Evolutionary conservation across 2,888 invertebrate species (phyloP).

Genomic region (Hypercompe scribonia): DNA sequence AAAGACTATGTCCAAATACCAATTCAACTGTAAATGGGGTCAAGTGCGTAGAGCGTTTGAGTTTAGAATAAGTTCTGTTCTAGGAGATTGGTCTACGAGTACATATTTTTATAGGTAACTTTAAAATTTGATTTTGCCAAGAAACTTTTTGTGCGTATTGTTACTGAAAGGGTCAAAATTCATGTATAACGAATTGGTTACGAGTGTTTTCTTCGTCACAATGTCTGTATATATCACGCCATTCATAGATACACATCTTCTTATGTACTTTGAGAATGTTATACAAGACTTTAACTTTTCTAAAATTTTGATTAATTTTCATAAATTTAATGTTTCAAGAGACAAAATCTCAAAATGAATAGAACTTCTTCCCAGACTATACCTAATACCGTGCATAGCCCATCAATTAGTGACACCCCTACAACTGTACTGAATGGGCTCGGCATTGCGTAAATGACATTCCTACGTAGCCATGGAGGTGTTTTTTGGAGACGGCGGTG

Average conservation of each 20-base stretch:
- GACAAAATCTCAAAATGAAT: background rate
- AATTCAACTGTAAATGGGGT: background rate
- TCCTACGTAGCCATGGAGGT: slow-evolving; percentile 58
- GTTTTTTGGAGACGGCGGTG: slow-evolving; percentile 74
- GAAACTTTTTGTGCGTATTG: background rate
- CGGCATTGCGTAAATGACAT: slow-evolving; percentile 66
- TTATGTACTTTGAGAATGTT: background rate
- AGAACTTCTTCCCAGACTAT: background rate
- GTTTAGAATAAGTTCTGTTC: background rate
- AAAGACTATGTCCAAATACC: background rate
- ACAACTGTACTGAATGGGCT: slow-evolving; percentile 4
- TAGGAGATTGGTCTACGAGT: background rate
- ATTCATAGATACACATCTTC: background rate
- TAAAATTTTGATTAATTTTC: background rate
- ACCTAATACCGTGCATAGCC: background rate
- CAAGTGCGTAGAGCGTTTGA: background rate
- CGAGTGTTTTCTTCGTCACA: background rate
- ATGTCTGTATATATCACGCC: background rate
- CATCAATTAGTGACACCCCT: slow-evolving; percentile 23
- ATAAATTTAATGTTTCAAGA: background rate
- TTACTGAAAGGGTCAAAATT: background rate
- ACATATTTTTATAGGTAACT: background rate
- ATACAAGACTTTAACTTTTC: too few relatives aligned
- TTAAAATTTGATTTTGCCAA: too few relatives aligned
- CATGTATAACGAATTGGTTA: background rate